These are phyloP conservation scores for Melipona bicolor DNA, from an alignment of 2,888 invertebrate genomes.

Conservation along the genomic window DNA sequence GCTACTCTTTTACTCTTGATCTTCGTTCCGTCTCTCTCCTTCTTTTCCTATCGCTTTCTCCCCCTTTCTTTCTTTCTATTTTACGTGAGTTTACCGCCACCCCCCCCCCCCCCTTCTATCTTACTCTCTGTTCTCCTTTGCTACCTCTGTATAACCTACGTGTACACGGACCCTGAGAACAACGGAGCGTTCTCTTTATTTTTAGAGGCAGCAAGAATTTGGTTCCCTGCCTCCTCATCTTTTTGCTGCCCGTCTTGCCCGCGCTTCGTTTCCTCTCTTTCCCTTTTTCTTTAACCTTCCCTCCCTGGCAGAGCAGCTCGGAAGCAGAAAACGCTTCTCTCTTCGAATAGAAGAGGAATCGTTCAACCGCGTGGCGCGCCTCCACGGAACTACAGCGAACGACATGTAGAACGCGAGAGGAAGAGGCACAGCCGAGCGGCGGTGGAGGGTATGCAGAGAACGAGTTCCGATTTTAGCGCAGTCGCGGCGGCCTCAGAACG, in stretches of 20 bases:
- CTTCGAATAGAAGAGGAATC: constrained; percentile 52
- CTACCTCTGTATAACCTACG: constrained; percentile 21
- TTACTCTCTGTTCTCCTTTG: neutral
- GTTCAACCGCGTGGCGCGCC: constrained; percentile 56
- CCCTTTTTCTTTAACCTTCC: constrained; percentile 3
- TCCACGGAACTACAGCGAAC: constrained; percentile 57
- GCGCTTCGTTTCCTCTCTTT: neutral
- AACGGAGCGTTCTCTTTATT: constrained; percentile 72
- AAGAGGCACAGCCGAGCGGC: neutral
- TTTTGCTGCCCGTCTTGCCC: constrained; percentile 20
- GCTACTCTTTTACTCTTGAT: constrained; percentile 49
- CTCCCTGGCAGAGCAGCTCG: constrained; percentile 21
- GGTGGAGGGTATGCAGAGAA: constrained; percentile 55
- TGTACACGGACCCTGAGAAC: constrained; percentile 61
- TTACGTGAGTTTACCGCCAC: constrained; percentile 13
- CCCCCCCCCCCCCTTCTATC: constrained; percentile 1
- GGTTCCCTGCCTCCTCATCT: constrained; percentile 35
- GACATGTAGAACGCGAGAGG: constrained; percentile 26
- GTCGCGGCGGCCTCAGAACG: constrained; percentile 74
- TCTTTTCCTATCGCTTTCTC: constrained; percentile 14
- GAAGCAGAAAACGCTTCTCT: constrained; percentile 61
- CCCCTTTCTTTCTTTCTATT: constrained; percentile 11
- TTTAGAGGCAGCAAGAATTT: constrained; percentile 70
- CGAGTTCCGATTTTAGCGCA: constrained; percentile 79
- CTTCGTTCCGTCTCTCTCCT: constrained; percentile 20